A percentile compares a stretch with the other conserved stretches of the same genome.
phyloP scores from a whole-genome alignment of 2,797 vertebrate species.

The Bucorvus abyssinicus region DNA sequence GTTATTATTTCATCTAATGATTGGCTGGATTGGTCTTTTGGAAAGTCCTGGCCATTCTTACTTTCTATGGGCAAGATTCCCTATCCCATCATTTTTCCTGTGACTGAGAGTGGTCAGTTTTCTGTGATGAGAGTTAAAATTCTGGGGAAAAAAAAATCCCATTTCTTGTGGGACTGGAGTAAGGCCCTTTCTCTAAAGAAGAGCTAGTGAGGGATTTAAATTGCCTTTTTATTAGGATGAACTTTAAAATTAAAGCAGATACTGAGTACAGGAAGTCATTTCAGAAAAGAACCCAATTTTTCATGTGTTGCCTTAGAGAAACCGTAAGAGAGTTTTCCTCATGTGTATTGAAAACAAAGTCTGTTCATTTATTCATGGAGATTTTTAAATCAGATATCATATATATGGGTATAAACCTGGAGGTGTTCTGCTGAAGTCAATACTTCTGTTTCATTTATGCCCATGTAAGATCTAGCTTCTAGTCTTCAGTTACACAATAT shows the following conservation, averaged over 20 bases:
- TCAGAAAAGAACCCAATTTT: neutral
- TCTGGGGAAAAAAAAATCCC: neutral
- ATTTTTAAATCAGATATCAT: neutral
- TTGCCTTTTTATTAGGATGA: neutral
- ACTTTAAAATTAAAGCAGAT: neutral
- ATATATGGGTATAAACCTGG: neutral
- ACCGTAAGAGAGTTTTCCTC: neutral
- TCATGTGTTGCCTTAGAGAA: neutral
- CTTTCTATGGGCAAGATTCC: neutral
- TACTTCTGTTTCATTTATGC: neutral
- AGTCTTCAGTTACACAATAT: neutral
- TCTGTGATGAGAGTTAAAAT: neutral
- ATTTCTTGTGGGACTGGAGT: neutral
- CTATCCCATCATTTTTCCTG: neutral
- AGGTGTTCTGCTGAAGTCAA: neutral
- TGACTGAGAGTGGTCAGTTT: neutral
- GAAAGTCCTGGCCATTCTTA: neutral
- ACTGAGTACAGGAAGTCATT: neutral
- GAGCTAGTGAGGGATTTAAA: neutral
- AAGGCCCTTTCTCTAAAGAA: neutral
- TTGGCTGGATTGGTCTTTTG: neutral
- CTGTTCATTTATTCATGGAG: neutral
- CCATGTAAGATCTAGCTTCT: neutral
- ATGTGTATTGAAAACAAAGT: neutral
- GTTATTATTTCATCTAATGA: neutral